phyloP scores from a whole-genome alignment of 2,113 vertebrate species.

The Sinocyclocheilus anshuiensis region DNA sequence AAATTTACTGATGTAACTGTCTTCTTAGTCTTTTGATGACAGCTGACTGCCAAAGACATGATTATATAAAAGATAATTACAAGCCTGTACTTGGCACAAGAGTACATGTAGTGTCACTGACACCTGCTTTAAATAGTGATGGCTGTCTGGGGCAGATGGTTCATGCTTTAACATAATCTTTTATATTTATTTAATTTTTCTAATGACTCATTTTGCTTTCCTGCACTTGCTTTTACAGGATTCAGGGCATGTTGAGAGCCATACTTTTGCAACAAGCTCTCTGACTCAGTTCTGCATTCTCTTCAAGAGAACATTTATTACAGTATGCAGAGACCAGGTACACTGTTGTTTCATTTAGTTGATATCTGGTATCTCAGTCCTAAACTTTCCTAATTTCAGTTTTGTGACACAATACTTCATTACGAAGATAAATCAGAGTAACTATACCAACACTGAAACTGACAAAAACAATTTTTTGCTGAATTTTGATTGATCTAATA shows the following conservation, averaged over 20 bases:
- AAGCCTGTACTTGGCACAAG: constrained; percentile 5
- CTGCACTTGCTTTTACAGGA: constrained; percentile 67
- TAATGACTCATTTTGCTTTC: not conserved
- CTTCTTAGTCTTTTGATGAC: not conserved
- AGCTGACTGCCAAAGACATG: not conserved
- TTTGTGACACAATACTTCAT: not conserved
- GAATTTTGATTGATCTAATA: too few species aligned
- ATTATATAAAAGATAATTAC: not conserved
- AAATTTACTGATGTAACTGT: not conserved
- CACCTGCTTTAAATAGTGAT: not conserved
- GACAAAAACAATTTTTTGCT: too few species aligned
- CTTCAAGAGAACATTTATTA: constrained; percentile 91
- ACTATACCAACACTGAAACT: not conserved
- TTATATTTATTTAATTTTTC: not conserved
- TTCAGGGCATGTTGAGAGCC: constrained; percentile 88
- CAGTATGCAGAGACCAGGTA: constrained; percentile 93
- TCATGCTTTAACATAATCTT: not conserved
- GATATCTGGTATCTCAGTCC: not conserved
- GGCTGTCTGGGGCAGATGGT: not conserved
- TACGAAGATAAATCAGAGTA: not conserved
- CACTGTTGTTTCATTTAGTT: constrained; percentile 48
- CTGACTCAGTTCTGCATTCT: constrained; percentile 95
- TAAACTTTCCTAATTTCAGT: not conserved
- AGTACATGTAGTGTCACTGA: not conserved
- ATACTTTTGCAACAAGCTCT: constrained; percentile 91